phyloP scores from a whole-genome alignment of 2,888 invertebrate species.

The Kuschelorhynchus macadamiae region DNA sequence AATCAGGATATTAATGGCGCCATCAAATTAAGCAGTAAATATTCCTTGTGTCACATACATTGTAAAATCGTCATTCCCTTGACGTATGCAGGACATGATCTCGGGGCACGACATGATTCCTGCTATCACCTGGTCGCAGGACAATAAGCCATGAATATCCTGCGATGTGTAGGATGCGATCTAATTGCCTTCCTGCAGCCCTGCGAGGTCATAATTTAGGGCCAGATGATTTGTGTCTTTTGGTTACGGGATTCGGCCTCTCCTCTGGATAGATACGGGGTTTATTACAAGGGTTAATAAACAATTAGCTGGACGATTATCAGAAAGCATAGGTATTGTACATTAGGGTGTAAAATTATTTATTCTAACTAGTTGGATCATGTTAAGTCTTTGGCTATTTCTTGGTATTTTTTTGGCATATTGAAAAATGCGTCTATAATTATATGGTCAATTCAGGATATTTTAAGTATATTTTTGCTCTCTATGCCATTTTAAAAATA shows the following conservation, averaged over 20 bases:
- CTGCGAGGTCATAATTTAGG: constrained; percentile 45
- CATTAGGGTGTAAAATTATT: no score
- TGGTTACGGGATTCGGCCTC: constrained; percentile 42
- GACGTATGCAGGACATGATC: constrained; percentile 50
- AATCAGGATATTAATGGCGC: neutral
- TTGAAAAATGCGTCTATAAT: no score
- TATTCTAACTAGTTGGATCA: no score
- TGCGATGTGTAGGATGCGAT: constrained; percentile 51
- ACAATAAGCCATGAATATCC: constrained; percentile 52
- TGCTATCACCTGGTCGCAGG: constrained; percentile 49
- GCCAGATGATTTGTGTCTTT: constrained; percentile 50
- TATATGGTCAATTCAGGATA: no score
- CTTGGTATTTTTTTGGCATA: no score
- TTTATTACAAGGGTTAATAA: constrained; percentile 42
- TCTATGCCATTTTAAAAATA: no score
- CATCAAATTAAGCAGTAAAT: constrained; percentile 42
- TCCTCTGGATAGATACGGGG: constrained; percentile 40
- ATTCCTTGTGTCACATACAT: constrained; percentile 34
- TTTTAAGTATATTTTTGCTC: no score
- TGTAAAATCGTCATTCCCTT: constrained; percentile 42
- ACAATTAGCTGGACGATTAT: constrained; percentile 33
- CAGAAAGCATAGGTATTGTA: no score
- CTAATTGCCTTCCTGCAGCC: constrained; percentile 50
- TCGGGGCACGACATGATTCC: constrained; percentile 39
- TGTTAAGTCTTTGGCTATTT: no score